These are phyloP conservation scores for Aphidoletes aphidimyza DNA, from an alignment of 2,888 invertebrate genomes.

Conservation along the genomic window DNA sequence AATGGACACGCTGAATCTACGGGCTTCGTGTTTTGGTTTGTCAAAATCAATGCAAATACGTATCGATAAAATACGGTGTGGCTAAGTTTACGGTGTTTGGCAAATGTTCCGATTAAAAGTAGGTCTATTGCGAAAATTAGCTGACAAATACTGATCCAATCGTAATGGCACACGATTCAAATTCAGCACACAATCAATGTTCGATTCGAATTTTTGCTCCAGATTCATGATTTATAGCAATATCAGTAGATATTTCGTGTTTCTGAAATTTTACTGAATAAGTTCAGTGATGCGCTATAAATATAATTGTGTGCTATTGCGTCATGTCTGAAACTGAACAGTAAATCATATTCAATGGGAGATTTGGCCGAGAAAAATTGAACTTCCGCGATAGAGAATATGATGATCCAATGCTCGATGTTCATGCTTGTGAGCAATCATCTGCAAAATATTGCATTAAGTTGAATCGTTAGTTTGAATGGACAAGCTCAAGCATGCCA, in stretches of 20 bases:
- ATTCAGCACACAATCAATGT: background rate
- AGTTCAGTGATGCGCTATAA: no score
- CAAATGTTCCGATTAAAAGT: background rate
- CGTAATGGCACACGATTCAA: background rate
- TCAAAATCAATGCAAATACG: background rate
- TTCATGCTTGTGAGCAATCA: no score
- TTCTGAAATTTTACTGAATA: no score
- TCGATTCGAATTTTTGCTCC: background rate
- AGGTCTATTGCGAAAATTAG: background rate
- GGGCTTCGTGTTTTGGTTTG: background rate
- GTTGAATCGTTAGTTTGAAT: background rate
- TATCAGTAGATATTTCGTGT: no score
- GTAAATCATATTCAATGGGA: background rate
- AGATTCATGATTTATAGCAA: background rate
- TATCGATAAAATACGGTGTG: background rate
- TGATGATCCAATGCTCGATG: conserved; percentile 19
- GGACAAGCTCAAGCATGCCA: no score
- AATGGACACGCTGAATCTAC: background rate
- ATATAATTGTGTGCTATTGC: no score
- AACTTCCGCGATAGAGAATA: conserved; percentile 41
- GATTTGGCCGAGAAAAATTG: background rate
- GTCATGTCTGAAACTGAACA: background rate
- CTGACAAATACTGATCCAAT: background rate
- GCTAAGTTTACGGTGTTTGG: background rate
- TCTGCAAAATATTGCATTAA: background rate